phyloP scores from a whole-genome alignment of 2,113 vertebrate species.

The Nannobrachium achirus region DNA sequence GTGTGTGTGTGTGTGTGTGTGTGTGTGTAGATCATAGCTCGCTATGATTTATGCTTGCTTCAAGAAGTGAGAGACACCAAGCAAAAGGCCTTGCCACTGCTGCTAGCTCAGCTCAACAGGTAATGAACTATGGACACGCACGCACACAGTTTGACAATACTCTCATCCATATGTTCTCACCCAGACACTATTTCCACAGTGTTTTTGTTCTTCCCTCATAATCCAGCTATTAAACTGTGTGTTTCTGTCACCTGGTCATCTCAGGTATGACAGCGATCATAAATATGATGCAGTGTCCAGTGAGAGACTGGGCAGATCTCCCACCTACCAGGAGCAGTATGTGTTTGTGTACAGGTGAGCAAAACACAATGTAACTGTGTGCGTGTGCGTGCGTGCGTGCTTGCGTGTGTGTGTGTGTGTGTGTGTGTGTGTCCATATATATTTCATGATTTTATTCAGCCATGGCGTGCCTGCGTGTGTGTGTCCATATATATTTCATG shows the following conservation, averaged over 20 bases:
- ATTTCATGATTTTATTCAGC: no score
- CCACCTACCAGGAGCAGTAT: slow-evolving; percentile 84
- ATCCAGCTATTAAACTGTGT: neutral
- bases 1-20: neutral
- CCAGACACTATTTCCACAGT: neutral
- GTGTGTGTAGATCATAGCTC: slow-evolving; percentile 72
- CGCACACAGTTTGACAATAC: neutral
- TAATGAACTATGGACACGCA: slow-evolving; percentile 29
- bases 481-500: no score
- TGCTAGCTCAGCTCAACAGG: slow-evolving; percentile 65
- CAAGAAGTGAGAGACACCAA: slow-evolving; percentile 80
- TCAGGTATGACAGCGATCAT: slow-evolving; percentile 52
- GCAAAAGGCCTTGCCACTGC: slow-evolving; percentile 54
- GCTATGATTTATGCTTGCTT: slow-evolving; percentile 78
- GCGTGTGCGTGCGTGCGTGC: slow-evolving; percentile 73
- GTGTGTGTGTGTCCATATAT: neutral
- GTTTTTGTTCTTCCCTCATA: no score
- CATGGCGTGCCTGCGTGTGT: no score
- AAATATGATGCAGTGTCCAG: slow-evolving; percentile 74
- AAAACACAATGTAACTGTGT: neutral
- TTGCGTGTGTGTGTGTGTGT: slow-evolving; percentile 38
- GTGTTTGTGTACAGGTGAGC: slow-evolving; percentile 84
- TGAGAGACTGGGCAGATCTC: slow-evolving; percentile 74
- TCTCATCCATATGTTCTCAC: slow-evolving; percentile 4
- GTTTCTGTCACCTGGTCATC: neutral